These are phyloP conservation scores for Cephonodes hylas DNA, from an alignment of 2,888 invertebrate species.

Conservation along the genomic window DNA sequence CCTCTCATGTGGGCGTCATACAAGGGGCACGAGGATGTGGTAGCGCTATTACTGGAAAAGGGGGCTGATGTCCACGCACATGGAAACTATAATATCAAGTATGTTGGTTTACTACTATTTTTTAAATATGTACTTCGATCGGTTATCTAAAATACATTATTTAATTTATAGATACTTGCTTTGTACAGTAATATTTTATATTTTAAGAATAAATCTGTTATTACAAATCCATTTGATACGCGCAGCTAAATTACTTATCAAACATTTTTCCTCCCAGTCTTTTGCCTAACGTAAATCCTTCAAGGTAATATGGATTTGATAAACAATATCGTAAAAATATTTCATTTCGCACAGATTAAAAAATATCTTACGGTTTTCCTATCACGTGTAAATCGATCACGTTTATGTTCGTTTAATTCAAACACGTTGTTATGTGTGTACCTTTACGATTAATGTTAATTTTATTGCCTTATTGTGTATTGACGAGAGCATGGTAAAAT, in stretches of 20 bases:
- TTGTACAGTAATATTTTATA: too few species aligned
- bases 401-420: background rate
- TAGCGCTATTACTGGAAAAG: conserved; percentile 88
- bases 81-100: conserved; percentile 94
- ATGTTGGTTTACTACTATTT: conserved; percentile 32
- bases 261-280: background rate
- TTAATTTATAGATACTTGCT: too few species aligned
- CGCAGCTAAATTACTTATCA: background rate
- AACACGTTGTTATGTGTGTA: background rate
- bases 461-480: conserved; percentile 5
- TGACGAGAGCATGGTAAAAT: background rate
- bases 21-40: conserved; percentile 91
- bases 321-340: background rate
- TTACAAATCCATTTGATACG: too few species aligned
- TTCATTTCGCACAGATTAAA: background rate
- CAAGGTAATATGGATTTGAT: background rate
- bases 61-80: conserved; percentile 97
- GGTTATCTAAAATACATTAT: too few species aligned
- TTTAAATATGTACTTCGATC: too few species aligned
- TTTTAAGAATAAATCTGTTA: too few species aligned
- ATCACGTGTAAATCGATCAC: background rate
- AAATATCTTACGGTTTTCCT: background rate
- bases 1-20: conserved; percentile 99
- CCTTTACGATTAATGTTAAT: background rate
- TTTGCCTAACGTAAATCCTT: too few species aligned